Conservation (phyloP, 2,113 vertebrate species). For the Antennarius striatus region DNA sequence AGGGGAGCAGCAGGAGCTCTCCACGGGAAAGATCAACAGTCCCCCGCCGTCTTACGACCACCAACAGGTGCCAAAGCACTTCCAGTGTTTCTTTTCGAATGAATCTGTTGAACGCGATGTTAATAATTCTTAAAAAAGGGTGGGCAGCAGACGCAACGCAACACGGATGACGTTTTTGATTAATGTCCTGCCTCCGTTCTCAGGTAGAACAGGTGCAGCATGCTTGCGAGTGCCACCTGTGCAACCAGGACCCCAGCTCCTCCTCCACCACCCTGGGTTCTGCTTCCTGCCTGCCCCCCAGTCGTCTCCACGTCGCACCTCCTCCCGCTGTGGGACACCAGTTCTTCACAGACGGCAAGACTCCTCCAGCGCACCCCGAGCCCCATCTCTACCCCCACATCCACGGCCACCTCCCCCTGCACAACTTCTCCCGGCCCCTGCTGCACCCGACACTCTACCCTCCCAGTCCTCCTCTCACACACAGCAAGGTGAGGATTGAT, state of each 20-base stretch:
- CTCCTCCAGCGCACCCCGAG: constrained; percentile 89
- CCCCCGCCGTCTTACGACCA: constrained; percentile 71
- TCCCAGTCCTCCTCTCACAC: constrained; percentile 90
- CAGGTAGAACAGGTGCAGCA: constrained; percentile 87
- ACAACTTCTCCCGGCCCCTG: constrained; percentile 91
- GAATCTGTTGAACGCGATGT: no score
- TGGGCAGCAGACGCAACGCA: no score
- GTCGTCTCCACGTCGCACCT: constrained; percentile 82
- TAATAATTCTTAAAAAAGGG: no score
- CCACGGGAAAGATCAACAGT: constrained; percentile 81
- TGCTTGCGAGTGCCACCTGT: constrained; percentile 95
- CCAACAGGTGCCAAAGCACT: constrained; percentile 62
- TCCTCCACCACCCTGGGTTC: constrained; percentile 77
- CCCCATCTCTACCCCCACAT: constrained; percentile 98
- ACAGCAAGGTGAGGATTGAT: constrained; percentile 89
- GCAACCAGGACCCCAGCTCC: constrained; percentile 90
- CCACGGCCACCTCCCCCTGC: constrained; percentile 94
- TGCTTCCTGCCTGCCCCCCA: constrained; percentile 81
- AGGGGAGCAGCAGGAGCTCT: constrained; percentile 77
- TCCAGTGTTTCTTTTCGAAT: not conserved
- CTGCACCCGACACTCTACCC: constrained; percentile 92
- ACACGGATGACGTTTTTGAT: not conserved
- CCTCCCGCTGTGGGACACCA: constrained; percentile 81
- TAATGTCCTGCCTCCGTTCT: constrained; percentile 26
- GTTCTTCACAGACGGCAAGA: constrained; percentile 93